Evolutionary conservation across 2,797 vertebrate genomes (phyloP).

Genomic region (Onychomys arenicola): DNA sequence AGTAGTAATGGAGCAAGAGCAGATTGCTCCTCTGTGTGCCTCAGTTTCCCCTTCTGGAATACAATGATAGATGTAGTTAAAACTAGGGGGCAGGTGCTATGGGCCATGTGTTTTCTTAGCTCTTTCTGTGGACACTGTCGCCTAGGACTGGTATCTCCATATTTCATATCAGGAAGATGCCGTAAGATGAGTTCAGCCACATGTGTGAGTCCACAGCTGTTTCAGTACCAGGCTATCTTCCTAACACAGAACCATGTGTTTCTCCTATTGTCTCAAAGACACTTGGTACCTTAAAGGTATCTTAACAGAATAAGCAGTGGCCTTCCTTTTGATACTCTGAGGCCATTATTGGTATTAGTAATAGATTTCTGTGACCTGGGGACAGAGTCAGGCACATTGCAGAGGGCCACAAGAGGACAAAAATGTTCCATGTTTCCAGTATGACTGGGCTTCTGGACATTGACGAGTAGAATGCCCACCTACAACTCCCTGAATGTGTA

Average conservation of each 20-base stretch:
- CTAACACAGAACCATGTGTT: no score
- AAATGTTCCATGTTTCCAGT: conserved; percentile 38
- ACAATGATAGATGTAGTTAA: neutral
- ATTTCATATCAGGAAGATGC: neutral
- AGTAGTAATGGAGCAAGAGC: neutral
- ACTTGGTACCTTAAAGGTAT: neutral
- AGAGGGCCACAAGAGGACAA: conserved; percentile 29
- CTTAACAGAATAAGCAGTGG: neutral
- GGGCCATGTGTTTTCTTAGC: neutral
- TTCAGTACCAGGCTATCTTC: neutral
- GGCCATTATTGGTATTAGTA: neutral
- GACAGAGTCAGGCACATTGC: neutral
- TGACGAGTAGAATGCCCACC: conserved; percentile 32
- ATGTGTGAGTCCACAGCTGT: neutral
- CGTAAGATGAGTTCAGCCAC: neutral
- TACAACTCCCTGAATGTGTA: conserved; percentile 47
- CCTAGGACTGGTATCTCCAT: neutral
- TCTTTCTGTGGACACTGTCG: neutral
- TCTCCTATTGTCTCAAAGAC: neutral
- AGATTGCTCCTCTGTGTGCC: neutral
- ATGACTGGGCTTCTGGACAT: conserved; percentile 27
- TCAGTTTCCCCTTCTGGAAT: conserved; percentile 8
- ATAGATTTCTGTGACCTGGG: neutral
- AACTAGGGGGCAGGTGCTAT: neutral
- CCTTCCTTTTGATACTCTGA: neutral